Evolutionary conservation across 2,888 invertebrate species (phyloP).

Genomic region (Sesamia inferens): DNA sequence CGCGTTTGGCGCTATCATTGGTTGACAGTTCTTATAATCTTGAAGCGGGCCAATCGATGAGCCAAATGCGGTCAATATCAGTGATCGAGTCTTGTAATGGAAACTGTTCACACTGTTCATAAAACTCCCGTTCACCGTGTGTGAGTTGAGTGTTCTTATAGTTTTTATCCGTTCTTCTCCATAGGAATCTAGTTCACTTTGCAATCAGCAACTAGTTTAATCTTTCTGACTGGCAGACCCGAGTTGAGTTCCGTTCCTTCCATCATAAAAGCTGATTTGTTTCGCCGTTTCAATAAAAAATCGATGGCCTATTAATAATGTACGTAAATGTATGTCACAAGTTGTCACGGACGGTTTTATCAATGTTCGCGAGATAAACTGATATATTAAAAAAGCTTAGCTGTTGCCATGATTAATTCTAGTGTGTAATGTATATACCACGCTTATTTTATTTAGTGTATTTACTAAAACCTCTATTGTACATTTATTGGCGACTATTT

Average conservation of each 20-base stretch:
- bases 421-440: conserved; percentile 6
- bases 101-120: too few species aligned
- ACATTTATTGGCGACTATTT: not conserved
- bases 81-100: too few species aligned
- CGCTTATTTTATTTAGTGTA: not conserved
- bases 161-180: too few species aligned
- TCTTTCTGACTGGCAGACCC: too few species aligned
- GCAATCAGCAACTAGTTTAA: too few species aligned
- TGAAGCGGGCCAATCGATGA: too few species aligned
- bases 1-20: too few species aligned
- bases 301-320: conserved; percentile 41
- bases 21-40: too few species aligned
- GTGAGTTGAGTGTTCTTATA: too few species aligned
- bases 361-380: conserved; percentile 47
- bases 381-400: conserved; percentile 40
- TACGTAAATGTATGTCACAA: conserved; percentile 39
- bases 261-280: not conserved
- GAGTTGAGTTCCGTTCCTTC: not conserved
- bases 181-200: too few species aligned
- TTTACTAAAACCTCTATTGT: not conserved
- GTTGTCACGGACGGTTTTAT: conserved; percentile 45
- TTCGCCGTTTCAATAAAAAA: conserved; percentile 32
- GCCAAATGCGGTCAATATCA: too few species aligned
- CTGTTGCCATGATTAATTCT: conserved; percentile 32
- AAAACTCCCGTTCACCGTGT: not conserved